Evolutionary conservation across 1,140 invertebrate species (phyloP).

Genomic region (Scaptomyza montana): DNA sequence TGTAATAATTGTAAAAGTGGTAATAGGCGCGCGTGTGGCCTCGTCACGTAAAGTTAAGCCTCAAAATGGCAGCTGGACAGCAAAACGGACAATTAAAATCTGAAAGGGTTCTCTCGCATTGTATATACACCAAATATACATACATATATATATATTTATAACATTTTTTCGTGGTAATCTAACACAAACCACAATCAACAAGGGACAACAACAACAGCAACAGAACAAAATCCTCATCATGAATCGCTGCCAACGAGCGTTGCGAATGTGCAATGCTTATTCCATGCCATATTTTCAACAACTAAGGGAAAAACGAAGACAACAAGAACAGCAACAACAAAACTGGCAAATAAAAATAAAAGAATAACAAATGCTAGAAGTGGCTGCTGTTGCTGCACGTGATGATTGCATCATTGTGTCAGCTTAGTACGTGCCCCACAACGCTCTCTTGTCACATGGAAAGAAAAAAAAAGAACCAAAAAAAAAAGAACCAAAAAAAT

Average conservation of each 20-base stretch:
- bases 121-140: not conserved
- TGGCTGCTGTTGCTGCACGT: constrained; percentile 60
- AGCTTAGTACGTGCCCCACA: constrained; percentile 78
- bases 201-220: constrained; percentile 3
- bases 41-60: constrained; percentile 73
- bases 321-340: constrained; percentile 13
- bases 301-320: constrained; percentile 20
- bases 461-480: constrained; percentile 54
- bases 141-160: constrained; percentile 2
- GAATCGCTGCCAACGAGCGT: constrained; percentile 42
- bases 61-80: constrained; percentile 58
- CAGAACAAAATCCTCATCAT: constrained; percentile 43
- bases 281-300: constrained; percentile 31
- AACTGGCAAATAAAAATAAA: constrained; percentile 7
- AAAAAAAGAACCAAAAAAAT: too few relatives aligned
- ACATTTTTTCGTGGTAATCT: constrained; percentile 53
- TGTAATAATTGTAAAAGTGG: constrained; percentile 30
- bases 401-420: constrained; percentile 82
- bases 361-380: constrained; percentile 57
- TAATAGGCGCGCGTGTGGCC: constrained; percentile 74
- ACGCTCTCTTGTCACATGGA: constrained; percentile 66
- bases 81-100: constrained; percentile 68
- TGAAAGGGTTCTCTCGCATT: constrained; percentile 58
- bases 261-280: constrained; percentile 39
- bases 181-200: constrained; percentile 54